Evolutionary conservation across 1,140 invertebrate species (phyloP).

Genomic region (Lysiphlebus fabarum): DNA sequence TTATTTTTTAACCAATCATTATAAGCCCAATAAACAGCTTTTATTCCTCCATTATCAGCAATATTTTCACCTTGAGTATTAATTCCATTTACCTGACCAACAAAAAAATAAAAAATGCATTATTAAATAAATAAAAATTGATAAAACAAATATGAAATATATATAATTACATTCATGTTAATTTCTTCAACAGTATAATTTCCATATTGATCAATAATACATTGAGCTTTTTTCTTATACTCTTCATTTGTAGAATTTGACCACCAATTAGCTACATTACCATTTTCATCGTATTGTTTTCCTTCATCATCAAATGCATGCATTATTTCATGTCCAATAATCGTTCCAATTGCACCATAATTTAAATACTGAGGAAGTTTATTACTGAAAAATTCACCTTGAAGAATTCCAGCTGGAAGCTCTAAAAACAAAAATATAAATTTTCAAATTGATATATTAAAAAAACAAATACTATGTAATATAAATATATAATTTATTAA

Average conservation of each 20-base stretch:
- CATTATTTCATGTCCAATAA: constrained; percentile 64
- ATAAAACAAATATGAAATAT: neutral
- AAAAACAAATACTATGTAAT: too few relatives aligned
- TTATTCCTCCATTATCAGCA: constrained; percentile 85
- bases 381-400: too few relatives aligned
- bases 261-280: constrained; percentile 69
- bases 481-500: too few relatives aligned
- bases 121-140: neutral
- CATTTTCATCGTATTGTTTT: constrained; percentile 65
- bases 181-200: constrained; percentile 62
- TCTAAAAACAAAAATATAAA: neutral
- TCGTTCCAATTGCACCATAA: constrained; percentile 70
- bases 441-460: too few relatives aligned
- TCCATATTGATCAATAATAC: constrained; percentile 70
- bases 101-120: neutral
- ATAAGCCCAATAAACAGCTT: constrained; percentile 82
- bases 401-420: too few relatives aligned
- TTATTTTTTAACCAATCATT: constrained; percentile 66
- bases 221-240: constrained; percentile 61
- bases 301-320: constrained; percentile 64
- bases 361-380: constrained; percentile 66
- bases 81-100: constrained; percentile 73
- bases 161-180: constrained; percentile 55
- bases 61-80: constrained; percentile 89
- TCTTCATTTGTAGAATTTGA: constrained; percentile 56